Conservation (phyloP, 2,113 vertebrate species). For the Mohoua ochrocephala region DNA sequence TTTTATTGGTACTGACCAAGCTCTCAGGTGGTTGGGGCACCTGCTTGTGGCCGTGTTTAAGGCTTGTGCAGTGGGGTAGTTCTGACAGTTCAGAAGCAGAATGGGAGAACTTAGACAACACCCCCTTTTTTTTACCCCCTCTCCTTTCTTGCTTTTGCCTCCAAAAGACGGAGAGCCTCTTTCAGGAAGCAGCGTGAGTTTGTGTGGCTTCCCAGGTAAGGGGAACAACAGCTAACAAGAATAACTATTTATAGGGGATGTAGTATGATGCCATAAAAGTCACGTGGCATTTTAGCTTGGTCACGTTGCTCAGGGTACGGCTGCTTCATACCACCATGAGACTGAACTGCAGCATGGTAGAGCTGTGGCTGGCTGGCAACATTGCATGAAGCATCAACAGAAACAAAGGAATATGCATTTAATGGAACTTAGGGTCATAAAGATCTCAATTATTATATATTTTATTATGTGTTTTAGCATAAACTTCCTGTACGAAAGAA, state of each 20-base stretch:
- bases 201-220: not conserved
- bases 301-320: not conserved
- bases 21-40: constrained; percentile 24
- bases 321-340: not conserved
- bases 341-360: not conserved
- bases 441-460: not conserved
- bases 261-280: not conserved
- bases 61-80: not conserved
- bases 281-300: not conserved
- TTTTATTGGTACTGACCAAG: constrained; percentile 46
- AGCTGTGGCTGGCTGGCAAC: not conserved
- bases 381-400: not conserved
- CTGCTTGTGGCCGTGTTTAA: not conserved
- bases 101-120: not conserved
- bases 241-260: not conserved
- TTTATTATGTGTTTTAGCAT: not conserved
- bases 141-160: not conserved
- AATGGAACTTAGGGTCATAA: not conserved
- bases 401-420: not conserved
- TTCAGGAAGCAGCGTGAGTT: not conserved
- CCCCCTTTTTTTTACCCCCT: too few relatives aligned
- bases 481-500: not conserved
- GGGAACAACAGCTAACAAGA: not conserved
- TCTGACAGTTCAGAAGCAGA: not conserved
- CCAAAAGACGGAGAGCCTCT: not conserved